Evolutionary conservation across 1,140 invertebrate genomes (phyloP), one percentile per base, ranked within the genome.

Genomic region (Caenorhabditis tropicalis): DNA sequence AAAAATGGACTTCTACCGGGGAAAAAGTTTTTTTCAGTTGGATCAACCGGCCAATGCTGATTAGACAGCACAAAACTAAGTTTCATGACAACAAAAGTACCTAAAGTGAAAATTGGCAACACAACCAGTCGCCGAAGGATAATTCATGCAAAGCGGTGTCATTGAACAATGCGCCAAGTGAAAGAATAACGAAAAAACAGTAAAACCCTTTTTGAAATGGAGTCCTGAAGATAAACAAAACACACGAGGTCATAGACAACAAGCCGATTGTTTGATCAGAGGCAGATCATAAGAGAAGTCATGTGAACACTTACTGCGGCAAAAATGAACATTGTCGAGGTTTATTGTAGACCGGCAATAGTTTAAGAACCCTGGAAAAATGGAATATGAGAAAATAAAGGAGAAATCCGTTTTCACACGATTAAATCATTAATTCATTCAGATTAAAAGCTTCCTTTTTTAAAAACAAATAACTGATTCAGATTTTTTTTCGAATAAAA

Each of bases 271-370:
- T 74, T 74, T 74, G 65, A 74, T 43, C 65, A 74, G n/a, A n/a
- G n/a, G n/a, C n/a, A n/a, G 65, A 74, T 74, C 65, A 74, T 43
- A 74, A 24, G 65, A 15, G 36, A 74, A 74, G 65, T 74, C 65
- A 74, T 46, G 65, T 74, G 65, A 74, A 74, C 65, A 74, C 65
- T 74, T 74, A 74, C 65, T 74, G 65, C 65, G n/a, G 65, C 65
- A 74, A 74, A 74, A 36, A 74, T 74, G 65, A 74, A 74, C 65
- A 74, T 74, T 10, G 36, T 74, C n/a, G 33, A 12, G 12, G n/a
- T 29, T 74, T 9, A 10, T 33, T 65, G n/a, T 36, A 36, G 65
- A 43, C n/a, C 9, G 33, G 21, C 10, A 19, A 12, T 74, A 43
- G 65, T 46, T 46, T 74, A 74, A 43, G 4, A 33, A 74, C 65